These are phyloP conservation scores for Pandemis cinnamomeana DNA, from an alignment of 2,888 invertebrate species.

Conservation along the genomic window DNA sequence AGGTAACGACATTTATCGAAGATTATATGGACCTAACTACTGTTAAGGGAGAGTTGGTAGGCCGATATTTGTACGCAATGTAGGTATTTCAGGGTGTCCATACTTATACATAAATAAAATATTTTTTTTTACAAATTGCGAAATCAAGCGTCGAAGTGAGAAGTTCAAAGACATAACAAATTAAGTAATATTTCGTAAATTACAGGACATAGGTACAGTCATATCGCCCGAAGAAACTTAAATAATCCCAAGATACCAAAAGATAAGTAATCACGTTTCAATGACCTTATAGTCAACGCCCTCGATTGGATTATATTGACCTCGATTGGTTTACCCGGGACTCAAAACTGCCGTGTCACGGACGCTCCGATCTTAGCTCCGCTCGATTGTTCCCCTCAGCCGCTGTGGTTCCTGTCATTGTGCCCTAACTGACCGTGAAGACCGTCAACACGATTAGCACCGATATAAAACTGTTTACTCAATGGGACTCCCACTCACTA, in stretches of 20 bases:
- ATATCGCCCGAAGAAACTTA: neutral
- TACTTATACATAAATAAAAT: no score
- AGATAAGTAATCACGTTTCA: constrained; percentile 41
- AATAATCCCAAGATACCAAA: neutral
- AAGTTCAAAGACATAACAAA: no score
- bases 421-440: constrained; percentile 77
- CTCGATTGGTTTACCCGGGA: constrained; percentile 64
- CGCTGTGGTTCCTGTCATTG: constrained; percentile 82
- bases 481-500: constrained; percentile 65
- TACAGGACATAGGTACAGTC: neutral
- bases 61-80: no score
- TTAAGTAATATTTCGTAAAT: no score
- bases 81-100: no score
- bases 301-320: constrained; percentile 65
- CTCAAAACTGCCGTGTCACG: constrained; percentile 75
- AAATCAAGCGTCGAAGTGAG: no score
- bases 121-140: no score
- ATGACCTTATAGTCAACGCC: constrained; percentile 64
- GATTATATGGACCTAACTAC: no score
- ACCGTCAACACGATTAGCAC: constrained; percentile 65
- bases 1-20: no score
- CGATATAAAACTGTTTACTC: constrained; percentile 78
- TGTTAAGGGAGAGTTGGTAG: no score
- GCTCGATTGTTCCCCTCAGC: constrained; percentile 70
- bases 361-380: constrained; percentile 58